phyloP scores from a whole-genome alignment of 2,888 invertebrate species.

The Onthophagus sagittarius region DNA sequence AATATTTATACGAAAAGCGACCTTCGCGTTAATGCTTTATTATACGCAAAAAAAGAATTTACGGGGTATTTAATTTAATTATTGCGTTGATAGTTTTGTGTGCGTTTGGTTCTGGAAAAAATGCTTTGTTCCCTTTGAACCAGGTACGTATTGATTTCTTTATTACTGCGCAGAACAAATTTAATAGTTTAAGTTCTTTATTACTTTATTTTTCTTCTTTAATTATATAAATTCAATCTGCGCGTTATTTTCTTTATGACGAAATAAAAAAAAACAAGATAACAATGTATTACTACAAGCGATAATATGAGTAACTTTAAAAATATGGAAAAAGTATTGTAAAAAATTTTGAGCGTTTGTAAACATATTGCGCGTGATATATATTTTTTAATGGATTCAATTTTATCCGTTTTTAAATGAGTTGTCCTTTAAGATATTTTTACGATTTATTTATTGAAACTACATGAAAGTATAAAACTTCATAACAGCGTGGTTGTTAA shows the following conservation, averaged over 20 bases:
- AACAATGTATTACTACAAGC: no score
- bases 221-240: neutral
- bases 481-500: neutral
- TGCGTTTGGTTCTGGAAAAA: neutral
- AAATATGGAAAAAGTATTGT: no score
- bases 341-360: no score
- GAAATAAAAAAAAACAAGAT: no score
- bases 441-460: no score
- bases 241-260: no score
- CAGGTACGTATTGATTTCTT: neutral
- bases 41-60: neutral
- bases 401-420: no score
- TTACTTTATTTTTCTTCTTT: neutral
- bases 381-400: no score
- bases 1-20: conserved; percentile 10
- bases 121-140: neutral
- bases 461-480: no score
- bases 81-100: neutral
- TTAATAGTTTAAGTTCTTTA: neutral
- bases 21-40: neutral
- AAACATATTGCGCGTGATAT: no score
- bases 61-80: neutral
- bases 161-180: neutral
- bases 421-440: no score
- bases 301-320: no score